phyloP scores from a whole-genome alignment of 2,113 vertebrate genomes.

The Gorsachius goisagi region DNA sequence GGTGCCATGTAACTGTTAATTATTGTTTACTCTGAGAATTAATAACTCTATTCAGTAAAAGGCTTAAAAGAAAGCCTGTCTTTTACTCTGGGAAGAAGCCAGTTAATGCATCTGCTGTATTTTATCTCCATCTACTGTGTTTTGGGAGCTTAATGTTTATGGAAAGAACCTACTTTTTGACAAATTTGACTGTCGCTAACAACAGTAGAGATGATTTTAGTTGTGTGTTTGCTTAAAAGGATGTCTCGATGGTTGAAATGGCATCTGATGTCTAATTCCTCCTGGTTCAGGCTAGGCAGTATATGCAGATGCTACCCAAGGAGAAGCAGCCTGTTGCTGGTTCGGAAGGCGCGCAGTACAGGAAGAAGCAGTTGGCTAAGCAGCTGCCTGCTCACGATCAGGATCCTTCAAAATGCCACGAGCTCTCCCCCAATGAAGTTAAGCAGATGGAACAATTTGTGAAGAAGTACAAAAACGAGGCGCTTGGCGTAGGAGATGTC shows the following conservation, averaged over 20 bases:
- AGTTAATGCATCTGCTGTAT: background rate
- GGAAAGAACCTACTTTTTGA: slow-evolving; percentile 7
- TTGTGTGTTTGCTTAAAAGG: background rate
- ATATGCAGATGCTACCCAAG: slow-evolving; percentile 94
- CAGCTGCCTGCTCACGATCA: slow-evolving; percentile 98
- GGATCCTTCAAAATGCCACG: slow-evolving; percentile 93
- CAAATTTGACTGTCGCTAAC: background rate
- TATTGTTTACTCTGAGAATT: background rate
- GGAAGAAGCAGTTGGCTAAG: slow-evolving; percentile 94
- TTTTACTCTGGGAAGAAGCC: background rate
- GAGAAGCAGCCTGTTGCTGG: slow-evolving; percentile 92
- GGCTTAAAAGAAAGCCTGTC: background rate
- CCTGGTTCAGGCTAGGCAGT: slow-evolving; percentile 85
- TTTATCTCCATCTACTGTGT: background rate
- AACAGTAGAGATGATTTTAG: background rate
- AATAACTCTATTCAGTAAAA: background rate
- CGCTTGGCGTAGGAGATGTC: slow-evolving; percentile 90
- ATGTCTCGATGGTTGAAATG: background rate
- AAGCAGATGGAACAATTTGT: slow-evolving; percentile 96
- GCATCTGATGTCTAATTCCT: slow-evolving; percentile 45
- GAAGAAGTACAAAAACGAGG: slow-evolving; percentile 94
- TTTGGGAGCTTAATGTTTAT: background rate
- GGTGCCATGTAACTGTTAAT: background rate
- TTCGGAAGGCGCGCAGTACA: slow-evolving; percentile 91
- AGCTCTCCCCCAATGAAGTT: slow-evolving; percentile 89